Conservation (phyloP, 2,797 vertebrate species). For the Sebastes vulpes region DNA sequence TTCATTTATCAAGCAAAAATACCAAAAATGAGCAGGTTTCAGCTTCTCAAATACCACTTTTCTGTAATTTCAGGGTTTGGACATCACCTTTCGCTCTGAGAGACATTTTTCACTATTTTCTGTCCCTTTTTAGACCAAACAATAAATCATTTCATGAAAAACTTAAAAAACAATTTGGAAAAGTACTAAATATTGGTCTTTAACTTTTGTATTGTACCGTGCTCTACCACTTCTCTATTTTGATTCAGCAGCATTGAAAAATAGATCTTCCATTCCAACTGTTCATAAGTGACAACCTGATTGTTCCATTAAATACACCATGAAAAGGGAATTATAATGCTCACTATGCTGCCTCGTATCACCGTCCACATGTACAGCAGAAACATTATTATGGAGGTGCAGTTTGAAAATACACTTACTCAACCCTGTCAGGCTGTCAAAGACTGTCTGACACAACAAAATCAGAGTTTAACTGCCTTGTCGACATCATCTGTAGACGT, state of each 20-base stretch:
- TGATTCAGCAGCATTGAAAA: background rate
- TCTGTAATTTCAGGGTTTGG: background rate
- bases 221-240: background rate
- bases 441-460: background rate
- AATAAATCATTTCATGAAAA: background rate
- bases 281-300: background rate
- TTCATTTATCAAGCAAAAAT: too few relatives aligned
- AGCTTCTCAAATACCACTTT: background rate
- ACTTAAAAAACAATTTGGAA: background rate
- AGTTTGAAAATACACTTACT: background rate
- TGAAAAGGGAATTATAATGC: background rate
- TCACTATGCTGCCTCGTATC: background rate
- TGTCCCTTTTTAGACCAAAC: background rate
- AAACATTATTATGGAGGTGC: background rate
- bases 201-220: background rate
- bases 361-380: conserved; percentile 12
- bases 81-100: background rate
- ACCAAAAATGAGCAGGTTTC: background rate
- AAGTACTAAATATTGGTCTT: background rate
- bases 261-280: background rate
- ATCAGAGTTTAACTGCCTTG: background rate
- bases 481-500: background rate
- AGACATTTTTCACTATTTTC: background rate
- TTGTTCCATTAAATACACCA: background rate
- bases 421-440: background rate